Conservation (phyloP, 2,797 vertebrate species). For the Clarias platycephalus region DNA sequence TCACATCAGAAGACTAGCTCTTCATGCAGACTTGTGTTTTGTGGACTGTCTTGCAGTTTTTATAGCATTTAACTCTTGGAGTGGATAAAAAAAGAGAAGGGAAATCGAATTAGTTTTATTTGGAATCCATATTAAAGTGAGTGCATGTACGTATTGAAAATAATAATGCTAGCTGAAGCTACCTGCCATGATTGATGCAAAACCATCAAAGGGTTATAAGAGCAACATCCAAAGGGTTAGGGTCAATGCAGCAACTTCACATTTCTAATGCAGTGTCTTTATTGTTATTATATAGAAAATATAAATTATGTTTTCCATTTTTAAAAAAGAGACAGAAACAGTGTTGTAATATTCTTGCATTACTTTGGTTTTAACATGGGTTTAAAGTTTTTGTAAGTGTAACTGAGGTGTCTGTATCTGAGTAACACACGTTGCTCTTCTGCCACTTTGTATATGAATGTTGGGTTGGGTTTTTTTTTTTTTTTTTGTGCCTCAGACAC, state of each 20-base stretch:
- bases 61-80: slow-evolving; percentile 84
- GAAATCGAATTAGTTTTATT: slow-evolving; percentile 81
- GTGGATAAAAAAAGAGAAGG: slow-evolving; percentile 76
- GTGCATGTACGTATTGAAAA: slow-evolving; percentile 89
- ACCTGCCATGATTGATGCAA: slow-evolving; percentile 92
- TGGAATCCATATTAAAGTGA: slow-evolving; percentile 86
- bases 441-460: slow-evolving; percentile 63
- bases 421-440: slow-evolving; percentile 41
- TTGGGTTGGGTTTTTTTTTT: slow-evolving; percentile 53
- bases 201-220: slow-evolving; percentile 75
- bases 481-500: slow-evolving; percentile 64
- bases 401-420: slow-evolving; percentile 26
- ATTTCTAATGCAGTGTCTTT: slow-evolving; percentile 84
- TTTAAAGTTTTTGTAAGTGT: slow-evolving; percentile 44
- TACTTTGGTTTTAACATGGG: slow-evolving; percentile 67
- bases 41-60: slow-evolving; percentile 94
- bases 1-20: slow-evolving; percentile 76
- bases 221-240: slow-evolving; percentile 85
- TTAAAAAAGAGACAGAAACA: slow-evolving; percentile 54
- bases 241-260: slow-evolving; percentile 79
- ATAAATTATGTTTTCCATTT: slow-evolving; percentile 59
- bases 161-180: slow-evolving; percentile 91
- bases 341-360: slow-evolving; percentile 73
- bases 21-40: slow-evolving; percentile 80
- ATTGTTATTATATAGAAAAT: slow-evolving; percentile 72